phyloP scores from a whole-genome alignment of 2,888 invertebrate species.

The Eutolmus rufibarbis region DNA sequence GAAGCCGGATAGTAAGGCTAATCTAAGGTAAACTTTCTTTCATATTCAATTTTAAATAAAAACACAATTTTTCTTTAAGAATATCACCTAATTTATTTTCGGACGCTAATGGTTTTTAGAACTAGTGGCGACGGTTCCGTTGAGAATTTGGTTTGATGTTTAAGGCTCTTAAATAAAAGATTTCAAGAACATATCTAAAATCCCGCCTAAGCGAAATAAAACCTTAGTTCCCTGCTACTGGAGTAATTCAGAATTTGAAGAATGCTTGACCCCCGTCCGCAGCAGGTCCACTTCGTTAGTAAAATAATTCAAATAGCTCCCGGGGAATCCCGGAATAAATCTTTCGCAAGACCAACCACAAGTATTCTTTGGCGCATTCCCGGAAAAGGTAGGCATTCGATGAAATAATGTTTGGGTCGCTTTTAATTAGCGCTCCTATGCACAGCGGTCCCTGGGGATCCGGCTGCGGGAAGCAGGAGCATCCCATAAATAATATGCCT shows the following conservation, averaged over 20 bases:
- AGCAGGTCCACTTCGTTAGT: background rate
- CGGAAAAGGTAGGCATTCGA: constrained; percentile 13
- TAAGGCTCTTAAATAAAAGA: no score
- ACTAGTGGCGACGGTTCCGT: no score
- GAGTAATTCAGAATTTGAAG: background rate
- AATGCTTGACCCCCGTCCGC: background rate
- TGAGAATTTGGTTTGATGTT: no score
- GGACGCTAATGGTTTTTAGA: no score
- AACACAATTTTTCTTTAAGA: no score
- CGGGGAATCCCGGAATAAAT: background rate
- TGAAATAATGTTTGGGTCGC: constrained; percentile 25
- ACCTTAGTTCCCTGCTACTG: background rate
- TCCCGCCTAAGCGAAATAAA: background rate
- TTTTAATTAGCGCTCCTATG: constrained; percentile 33
- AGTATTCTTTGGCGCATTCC: background rate
- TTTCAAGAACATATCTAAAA: background rate
- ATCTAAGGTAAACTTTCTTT: no score
- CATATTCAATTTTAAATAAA: no score
- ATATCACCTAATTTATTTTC: no score
- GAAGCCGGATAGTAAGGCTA: no score
- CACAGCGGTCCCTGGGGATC: background rate
- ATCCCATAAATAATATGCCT: constrained; percentile 29
- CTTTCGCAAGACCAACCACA: background rate
- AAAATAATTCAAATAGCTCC: background rate
- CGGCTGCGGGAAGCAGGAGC: background rate